These are phyloP conservation scores for Aphrophora alni DNA, from an alignment of 2,888 invertebrate species.

Conservation along the genomic window DNA sequence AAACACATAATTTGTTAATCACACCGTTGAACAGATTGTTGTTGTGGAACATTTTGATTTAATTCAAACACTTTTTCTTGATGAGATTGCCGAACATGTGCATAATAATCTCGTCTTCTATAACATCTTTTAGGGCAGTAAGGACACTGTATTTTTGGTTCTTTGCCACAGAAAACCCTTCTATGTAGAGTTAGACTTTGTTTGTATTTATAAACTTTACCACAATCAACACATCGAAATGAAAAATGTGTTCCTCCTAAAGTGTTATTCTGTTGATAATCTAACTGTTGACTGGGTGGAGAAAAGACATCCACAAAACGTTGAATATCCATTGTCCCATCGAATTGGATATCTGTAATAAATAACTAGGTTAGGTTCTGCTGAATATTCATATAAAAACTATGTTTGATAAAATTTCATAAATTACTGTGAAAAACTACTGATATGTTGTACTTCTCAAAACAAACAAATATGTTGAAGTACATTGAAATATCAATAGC, in stretches of 20 bases:
- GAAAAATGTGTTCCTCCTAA: not conserved
- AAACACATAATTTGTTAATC: not conserved
- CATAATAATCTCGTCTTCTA: constrained; percentile 28
- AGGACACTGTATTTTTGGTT: constrained; percentile 56
- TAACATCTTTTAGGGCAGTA: constrained; percentile 51
- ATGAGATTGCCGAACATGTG: constrained; percentile 27
- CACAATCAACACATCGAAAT: constrained; percentile 33
- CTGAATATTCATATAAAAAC: too few relatives aligned
- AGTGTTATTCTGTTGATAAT: not conserved
- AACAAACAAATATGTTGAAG: too few relatives aligned
- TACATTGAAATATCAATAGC: too few relatives aligned
- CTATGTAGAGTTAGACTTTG: constrained; percentile 51
- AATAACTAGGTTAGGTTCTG: not conserved
- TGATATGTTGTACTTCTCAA: too few relatives aligned
- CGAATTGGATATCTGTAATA: not conserved
- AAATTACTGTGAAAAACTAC: too few relatives aligned
- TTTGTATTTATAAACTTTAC: constrained; percentile 44
- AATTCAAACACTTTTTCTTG: not conserved
- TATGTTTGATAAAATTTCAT: too few relatives aligned
- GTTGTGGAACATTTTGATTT: not conserved
- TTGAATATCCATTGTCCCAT: not conserved
- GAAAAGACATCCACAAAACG: constrained; percentile 7
- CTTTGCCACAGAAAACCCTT: constrained; percentile 57
- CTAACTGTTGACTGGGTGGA: not conserved
- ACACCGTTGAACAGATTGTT: not conserved